Base-by-base conservation (phyloP, 2,113 vertebrate species). In the Centropus bengalensis region DNA sequence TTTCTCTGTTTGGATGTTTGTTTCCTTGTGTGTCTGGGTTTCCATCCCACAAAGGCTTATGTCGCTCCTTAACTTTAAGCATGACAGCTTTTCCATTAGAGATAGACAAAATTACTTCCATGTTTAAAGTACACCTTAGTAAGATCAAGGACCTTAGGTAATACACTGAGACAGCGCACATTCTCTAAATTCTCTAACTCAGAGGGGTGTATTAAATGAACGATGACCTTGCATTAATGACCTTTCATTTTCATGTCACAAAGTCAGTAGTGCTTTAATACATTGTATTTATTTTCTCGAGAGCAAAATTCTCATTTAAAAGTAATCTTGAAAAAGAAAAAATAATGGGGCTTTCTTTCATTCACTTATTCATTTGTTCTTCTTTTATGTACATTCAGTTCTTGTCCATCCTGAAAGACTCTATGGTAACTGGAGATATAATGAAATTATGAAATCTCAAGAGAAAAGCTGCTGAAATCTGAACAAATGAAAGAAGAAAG, bases 401-500 rank as follows among this genome's bases (percentile, higher is more conserved):
- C 59, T 77, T 81, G 89, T 88, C 79, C 75, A 70, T 82, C 26
- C 22, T 91, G 68, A 75, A 92, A 83, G 82, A 60, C 5, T 3
- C 59, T 86, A 28, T 74, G 82, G 85, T 83, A 68, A 88, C 68
- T 91, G 76, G n/a, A 94, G 40, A 56, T 68, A 78, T 52, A 94
- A 78, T 95, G 79, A 88, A 93, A 90, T 88, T 81, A 90, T 86
- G 68, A 74, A 62, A 88, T 90, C 73, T 94, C 76, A 86, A 68
- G 80, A 95, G 76, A 75, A 93, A 88, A 95, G 79, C 80, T 22
- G 28, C 64, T 83, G 56, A 93, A 94, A 86, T 70, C 71, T 83
- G 64, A 89, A 82, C 64, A 96, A 94, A 94, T 78, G 60, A 64
- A 44, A 88, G 60, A 94, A 93, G 38, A 94, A 94, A 77, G 52